Evolutionary conservation across 1,140 invertebrate genomes (phyloP).

Genomic region (Heliothis virescens): DNA sequence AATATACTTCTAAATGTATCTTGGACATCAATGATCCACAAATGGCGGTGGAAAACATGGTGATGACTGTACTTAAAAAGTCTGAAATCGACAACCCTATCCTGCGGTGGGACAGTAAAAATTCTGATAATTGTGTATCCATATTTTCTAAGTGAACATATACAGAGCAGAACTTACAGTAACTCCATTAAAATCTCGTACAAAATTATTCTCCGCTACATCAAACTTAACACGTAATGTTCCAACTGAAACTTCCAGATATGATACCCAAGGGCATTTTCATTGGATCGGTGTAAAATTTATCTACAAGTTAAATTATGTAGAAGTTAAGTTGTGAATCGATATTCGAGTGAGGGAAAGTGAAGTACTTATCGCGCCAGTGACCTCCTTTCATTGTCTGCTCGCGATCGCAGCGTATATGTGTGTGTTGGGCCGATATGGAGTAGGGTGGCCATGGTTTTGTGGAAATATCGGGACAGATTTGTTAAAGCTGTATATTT

Average conservation of each 20-base stretch:
- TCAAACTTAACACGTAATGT: neutral
- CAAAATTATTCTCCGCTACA: neutral
- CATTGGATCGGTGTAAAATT: slow-evolving; percentile 9
- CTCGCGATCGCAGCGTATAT: slow-evolving; percentile 12
- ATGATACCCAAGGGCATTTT: slow-evolving; percentile 12
- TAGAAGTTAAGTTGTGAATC: slow-evolving; percentile 27
- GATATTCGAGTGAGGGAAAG: slow-evolving; percentile 28
- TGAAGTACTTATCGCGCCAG: slow-evolving; percentile 33
- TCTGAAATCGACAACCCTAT: too few relatives aligned
- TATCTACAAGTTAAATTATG: slow-evolving; percentile 27
- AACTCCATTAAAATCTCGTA: neutral
- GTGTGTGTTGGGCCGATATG: slow-evolving; percentile 9
- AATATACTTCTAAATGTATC: too few relatives aligned
- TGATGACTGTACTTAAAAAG: too few relatives aligned
- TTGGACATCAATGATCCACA: too few relatives aligned
- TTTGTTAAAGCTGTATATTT: neutral
- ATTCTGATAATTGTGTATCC: too few relatives aligned
- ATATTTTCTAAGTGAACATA: too few relatives aligned
- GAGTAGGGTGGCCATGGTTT: neutral
- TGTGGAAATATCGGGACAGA: neutral
- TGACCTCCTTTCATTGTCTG: slow-evolving; percentile 40
- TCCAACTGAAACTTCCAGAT: neutral
- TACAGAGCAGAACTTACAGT: neutral
- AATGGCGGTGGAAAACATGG: too few relatives aligned
- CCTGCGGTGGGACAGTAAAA: too few relatives aligned